phyloP scores from a whole-genome alignment of 2,888 invertebrate genomes.

The Lathronympha strigana region DNA sequence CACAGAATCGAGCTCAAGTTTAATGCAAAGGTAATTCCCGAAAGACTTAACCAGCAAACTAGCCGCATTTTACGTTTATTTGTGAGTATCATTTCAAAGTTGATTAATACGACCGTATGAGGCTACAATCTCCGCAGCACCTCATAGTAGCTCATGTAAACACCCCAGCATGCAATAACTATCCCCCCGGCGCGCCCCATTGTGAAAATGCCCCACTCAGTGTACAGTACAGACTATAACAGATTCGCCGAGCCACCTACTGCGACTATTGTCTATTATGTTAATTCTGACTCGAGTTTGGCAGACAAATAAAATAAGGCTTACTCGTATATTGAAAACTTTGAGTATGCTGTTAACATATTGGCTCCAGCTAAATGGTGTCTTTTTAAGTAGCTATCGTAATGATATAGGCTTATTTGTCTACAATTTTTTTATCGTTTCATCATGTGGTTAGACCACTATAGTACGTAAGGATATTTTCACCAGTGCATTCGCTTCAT shows the following conservation, averaged over 20 bases:
- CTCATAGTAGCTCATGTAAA: slow-evolving; percentile 46
- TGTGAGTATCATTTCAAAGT: slow-evolving; percentile 34
- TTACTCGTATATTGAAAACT: slow-evolving; percentile 13
- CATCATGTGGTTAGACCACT: too few species aligned
- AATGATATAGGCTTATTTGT: neutral
- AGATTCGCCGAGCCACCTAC: slow-evolving; percentile 35
- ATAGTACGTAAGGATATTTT: neutral
- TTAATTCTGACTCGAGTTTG: slow-evolving; percentile 30
- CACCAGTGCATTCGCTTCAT: neutral
- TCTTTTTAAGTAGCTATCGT: neutral
- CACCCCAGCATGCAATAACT: slow-evolving; percentile 39
- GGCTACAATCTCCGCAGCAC: slow-evolving; percentile 44
- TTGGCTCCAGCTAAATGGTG: neutral
- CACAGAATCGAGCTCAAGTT: neutral
- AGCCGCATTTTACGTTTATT: slow-evolving; percentile 43
- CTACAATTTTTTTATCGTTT: neutral
- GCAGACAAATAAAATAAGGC: slow-evolving; percentile 24
- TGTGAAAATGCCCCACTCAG: slow-evolving; percentile 34
- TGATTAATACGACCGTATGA: slow-evolving; percentile 46
- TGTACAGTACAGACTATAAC: slow-evolving; percentile 28
- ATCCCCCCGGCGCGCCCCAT: slow-evolving; percentile 34
- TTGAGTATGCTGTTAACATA: slow-evolving; percentile 1
- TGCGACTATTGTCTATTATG: slow-evolving; percentile 40
- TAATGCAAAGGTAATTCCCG: slow-evolving; percentile 21
- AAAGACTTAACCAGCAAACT: slow-evolving; percentile 42